Evolutionary conservation across 2,888 invertebrate species (phyloP), one percentile per base, ranked within the genome.

Genomic region (Cepaea hortensis): DNA sequence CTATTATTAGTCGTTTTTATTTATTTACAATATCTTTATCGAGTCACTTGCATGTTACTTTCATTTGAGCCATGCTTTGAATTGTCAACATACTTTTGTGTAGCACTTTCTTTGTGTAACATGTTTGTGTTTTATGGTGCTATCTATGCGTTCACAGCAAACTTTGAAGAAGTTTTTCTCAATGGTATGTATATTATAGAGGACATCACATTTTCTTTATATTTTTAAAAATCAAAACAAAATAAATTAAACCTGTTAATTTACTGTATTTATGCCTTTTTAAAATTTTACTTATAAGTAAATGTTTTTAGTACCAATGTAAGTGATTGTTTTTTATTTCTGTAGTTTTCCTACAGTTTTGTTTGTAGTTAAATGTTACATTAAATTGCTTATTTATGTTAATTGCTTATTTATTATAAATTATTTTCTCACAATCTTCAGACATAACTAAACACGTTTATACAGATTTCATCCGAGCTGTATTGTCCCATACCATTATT

Each of bases 131-230:
- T 35, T 62, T 62, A 13, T 76, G 11, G 50, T 55, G 9, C 77
- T 80, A 62, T 46, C 80, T 80, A 50, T 79, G 80, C 80, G 62
- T 62, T 23, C 48, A 13, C 81, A 81, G 81, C 68, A 3, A 70
- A 68, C 18, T n/a, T 48, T 81, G 68, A 68, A 61, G 81, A 81
- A 48, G n/a, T 68, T 48, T 81, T 81, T n/a, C 11, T 62, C 46
- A 81, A 46, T 20, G 68, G 81, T 81, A 81, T 68, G 81, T 81
- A 81, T 81, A 20, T 20, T 81, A 3, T 48, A 81, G 18, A n/a
- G 15, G 62, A 15, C 35, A n/a, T 80, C 6, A 55, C 55, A 55
- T 9, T 55, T 55, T 55, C 11, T 55, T 55, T 55, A 9, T 55
- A 55, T 6, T 55, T 55, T 55, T 11, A 9, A 55, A 55, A 55